Evolutionary conservation across 2,888 invertebrate genomes (phyloP).

Genomic region (Leucoma salicis): DNA sequence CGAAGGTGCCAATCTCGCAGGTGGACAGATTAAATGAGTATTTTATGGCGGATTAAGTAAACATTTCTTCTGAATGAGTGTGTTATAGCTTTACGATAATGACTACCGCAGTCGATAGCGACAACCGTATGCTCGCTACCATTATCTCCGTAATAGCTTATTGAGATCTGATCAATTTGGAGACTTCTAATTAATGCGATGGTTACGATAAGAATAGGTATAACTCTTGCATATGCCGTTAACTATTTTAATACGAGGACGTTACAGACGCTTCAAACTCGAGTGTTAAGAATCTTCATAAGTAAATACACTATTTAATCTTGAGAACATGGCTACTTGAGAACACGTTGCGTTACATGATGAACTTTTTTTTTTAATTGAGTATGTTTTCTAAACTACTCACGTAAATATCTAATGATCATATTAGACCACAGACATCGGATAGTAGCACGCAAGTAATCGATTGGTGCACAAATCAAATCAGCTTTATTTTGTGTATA

Average conservation of each 20-base stretch:
- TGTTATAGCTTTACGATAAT: slow-evolving; percentile 27
- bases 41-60: slow-evolving; percentile 55
- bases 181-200: slow-evolving; percentile 7
- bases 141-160: slow-evolving; percentile 6
- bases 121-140: not conserved
- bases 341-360: no score
- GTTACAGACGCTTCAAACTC: not conserved
- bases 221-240: not conserved
- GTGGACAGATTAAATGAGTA: slow-evolving; percentile 51
- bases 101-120: slow-evolving; percentile 3
- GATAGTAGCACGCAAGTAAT: no score
- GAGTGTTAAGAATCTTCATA: no score
- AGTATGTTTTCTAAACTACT: no score
- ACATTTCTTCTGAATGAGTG: slow-evolving; percentile 35
- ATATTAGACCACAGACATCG: no score
- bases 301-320: no score
- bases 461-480: no score
- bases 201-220: not conserved
- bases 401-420: no score
- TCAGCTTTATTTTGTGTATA: no score
- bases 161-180: slow-evolving; percentile 12
- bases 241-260: not conserved
- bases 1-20: slow-evolving; percentile 53
- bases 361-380: no score
- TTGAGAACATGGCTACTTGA: no score